Base-by-base conservation (phyloP, 2,797 vertebrate species). In the Neosalanx taihuensis region DNA sequence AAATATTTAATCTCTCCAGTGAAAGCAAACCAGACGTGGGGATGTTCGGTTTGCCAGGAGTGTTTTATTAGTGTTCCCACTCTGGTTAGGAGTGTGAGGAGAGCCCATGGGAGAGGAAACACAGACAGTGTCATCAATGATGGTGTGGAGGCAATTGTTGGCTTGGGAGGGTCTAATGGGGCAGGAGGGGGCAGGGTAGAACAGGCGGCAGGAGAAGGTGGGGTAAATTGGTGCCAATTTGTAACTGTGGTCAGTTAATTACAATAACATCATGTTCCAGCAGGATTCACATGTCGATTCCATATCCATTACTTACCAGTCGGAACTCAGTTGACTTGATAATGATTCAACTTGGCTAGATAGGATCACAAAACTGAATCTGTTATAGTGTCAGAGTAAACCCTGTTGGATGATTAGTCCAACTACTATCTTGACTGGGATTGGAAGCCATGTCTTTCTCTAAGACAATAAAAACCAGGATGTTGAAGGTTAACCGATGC, bases 61-160 rank as follows among this genome's bases (percentile, higher is more conserved):
- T 56, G 15, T 82, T 85, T 82, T 64, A 77, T 75, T 70, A 69
- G 74, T 68, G 65, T 76, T 82, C 64, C 72, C 41, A 59, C 46
- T 31, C 66, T 26, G 66, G 56, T 70, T 76, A 62, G 61, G 69
- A 79, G 29, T 26, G 30, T 31, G 64, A 80, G 61, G 62, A 65
- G 69, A 70, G 37, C 29, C 33, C 56, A 29, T 20, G 62, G 77
- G 56, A 63, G 49, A 66, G 76, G 71, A 10, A 15, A 26, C 31
- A 76, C 58, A 70, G 75, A 72, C 46, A 61, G 64, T 75, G 72
- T 53, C 68, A 62, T 86, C 76, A 81, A 85, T 84, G 58, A 67
- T 67, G 74, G 71, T 64, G 64, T 73, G 58, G 30, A 51, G 73
- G 29, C 67, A 80, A 80, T 78, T 76, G 69, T 17, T 1, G 17